These are phyloP conservation scores for Antheraea pernyi DNA, from an alignment of 1,140 invertebrate genomes.

Conservation along the genomic window DNA sequence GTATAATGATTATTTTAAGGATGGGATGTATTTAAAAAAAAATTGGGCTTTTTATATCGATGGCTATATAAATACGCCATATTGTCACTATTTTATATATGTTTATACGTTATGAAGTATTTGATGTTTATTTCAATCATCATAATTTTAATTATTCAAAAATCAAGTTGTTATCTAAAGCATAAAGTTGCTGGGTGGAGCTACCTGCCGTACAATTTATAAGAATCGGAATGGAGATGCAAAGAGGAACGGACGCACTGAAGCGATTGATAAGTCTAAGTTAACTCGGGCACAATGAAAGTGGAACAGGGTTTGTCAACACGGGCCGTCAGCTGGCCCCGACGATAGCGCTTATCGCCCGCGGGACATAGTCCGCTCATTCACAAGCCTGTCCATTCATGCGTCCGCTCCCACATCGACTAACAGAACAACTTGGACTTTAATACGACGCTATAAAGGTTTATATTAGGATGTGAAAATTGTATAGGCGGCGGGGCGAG, in stretches of 20 bases:
- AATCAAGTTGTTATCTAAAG: too few relatives aligned
- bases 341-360: slow-evolving; percentile 73
- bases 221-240: slow-evolving; percentile 29
- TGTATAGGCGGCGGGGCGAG: slow-evolving; percentile 41
- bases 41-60: too few relatives aligned
- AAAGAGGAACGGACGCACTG: slow-evolving; percentile 29
- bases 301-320: slow-evolving; percentile 76
- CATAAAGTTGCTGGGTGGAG: too few relatives aligned
- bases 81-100: too few relatives aligned
- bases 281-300: slow-evolving; percentile 59
- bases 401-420: slow-evolving; percentile 43
- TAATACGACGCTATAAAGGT: slow-evolving; percentile 40
- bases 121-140: too few relatives aligned
- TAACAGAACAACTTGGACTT: slow-evolving; percentile 39
- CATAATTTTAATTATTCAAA: too few relatives aligned
- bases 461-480: slow-evolving; percentile 31
- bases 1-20: too few relatives aligned
- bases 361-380: slow-evolving; percentile 77
- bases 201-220: background rate
- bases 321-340: slow-evolving; percentile 72
- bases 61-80: too few relatives aligned
- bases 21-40: too few relatives aligned
- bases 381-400: slow-evolving; percentile 76
- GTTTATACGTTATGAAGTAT: too few relatives aligned
- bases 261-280: slow-evolving; percentile 63